A percentile compares a stretch with the other conserved stretches of the same genome.
phyloP scores from a whole-genome alignment of 2,888 invertebrate genomes.

The Oxycera nigricornis region DNA sequence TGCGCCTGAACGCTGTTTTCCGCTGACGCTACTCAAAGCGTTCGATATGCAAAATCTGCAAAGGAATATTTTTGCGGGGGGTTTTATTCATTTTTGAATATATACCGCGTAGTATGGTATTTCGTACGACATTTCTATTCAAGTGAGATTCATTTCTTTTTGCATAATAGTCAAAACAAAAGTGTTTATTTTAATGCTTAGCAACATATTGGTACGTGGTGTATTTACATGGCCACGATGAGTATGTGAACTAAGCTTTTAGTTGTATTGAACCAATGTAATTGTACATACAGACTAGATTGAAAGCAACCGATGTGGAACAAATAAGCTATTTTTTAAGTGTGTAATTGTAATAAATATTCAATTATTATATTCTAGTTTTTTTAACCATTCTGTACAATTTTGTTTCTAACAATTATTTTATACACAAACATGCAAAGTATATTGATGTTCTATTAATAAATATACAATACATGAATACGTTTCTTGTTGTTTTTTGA shows the following conservation, averaged over 20 bases:
- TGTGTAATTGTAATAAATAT: conserved; percentile 20
- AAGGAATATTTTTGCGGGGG: neutral
- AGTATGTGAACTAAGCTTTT: neutral
- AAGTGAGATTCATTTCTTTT: conserved; percentile 26
- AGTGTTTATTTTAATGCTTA: neutral
- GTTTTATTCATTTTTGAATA: conserved; percentile 5
- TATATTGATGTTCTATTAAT: conserved; percentile 39
- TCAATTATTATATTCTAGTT: conserved; percentile 16
- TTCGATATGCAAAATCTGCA: neutral
- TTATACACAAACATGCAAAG: conserved; percentile 32
- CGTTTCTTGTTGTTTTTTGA: neutral
- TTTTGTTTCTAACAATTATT: conserved; percentile 39
- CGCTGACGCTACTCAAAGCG: neutral
- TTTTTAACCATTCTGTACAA: conserved; percentile 19
- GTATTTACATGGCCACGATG: conserved; percentile 13
- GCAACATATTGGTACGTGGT: conserved; percentile 4
- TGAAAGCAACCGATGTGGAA: conserved; percentile 9
- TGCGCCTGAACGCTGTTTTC: neutral
- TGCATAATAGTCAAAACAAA: conserved; percentile 9
- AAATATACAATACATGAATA: conserved; percentile 23
- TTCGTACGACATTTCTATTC: neutral
- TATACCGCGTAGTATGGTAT: neutral
- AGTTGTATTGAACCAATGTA: conserved; percentile 15
- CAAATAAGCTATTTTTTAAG: conserved; percentile 32
- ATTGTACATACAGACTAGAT: neutral